Evolutionary conservation across 2,888 invertebrate genomes (phyloP).

Genomic region (Parapristionchus giblindavisi): DNA sequence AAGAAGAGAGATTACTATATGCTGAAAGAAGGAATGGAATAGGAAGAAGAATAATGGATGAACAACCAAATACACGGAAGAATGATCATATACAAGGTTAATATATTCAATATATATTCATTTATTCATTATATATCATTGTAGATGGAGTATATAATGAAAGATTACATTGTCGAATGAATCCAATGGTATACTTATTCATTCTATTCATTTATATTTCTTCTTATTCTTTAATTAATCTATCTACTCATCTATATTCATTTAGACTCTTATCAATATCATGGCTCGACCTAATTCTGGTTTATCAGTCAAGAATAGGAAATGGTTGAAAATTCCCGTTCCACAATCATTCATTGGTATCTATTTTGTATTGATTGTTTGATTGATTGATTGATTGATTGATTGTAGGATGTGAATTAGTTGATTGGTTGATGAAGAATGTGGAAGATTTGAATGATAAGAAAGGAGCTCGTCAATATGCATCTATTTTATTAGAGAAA

Average conservation of each 20-base stretch:
- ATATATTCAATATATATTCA: too few relatives aligned
- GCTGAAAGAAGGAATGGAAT: conserved; percentile 55
- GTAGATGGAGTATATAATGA: too few relatives aligned
- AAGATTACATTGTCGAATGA: too few relatives aligned
- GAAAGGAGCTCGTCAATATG: conserved; percentile 56
- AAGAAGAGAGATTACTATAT: conserved; percentile 50
- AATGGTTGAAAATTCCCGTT: conserved; percentile 99
- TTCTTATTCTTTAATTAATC: too few relatives aligned
- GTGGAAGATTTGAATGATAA: conserved; percentile 58
- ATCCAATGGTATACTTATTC: too few relatives aligned
- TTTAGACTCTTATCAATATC: conserved; percentile 15
- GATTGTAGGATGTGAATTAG: conserved; percentile 59
- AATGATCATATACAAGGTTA: conserved; percentile 52
- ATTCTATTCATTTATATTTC: too few relatives aligned
- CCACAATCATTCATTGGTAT: conserved; percentile 95
- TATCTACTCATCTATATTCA: not conserved
- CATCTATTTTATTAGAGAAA: conserved; percentile 56
- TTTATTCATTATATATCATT: too few relatives aligned
- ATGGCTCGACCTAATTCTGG: conserved; percentile 97
- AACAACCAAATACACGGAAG: conserved; percentile 39
- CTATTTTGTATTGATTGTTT: too few relatives aligned
- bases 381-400: too few relatives aligned
- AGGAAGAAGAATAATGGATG: conserved; percentile 44
- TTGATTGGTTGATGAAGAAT: conserved; percentile 64
- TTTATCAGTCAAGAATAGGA: conserved; percentile 92